Conservation (phyloP, 2,113 vertebrate genomes). For the Cyanistes caeruleus region DNA sequence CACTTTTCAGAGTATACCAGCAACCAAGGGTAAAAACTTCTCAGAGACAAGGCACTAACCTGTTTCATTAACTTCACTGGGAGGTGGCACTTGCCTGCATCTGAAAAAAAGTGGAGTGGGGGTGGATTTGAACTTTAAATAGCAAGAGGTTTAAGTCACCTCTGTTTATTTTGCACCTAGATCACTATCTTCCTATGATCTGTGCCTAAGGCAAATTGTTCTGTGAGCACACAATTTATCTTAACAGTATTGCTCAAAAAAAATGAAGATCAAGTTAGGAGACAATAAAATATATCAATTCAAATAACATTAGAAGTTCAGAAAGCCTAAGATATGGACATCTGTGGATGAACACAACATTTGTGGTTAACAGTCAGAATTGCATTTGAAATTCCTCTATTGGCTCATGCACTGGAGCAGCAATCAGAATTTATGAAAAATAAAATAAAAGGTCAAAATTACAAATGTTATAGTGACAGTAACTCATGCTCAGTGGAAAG, state of each 20-base stretch:
- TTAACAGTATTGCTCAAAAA: not conserved
- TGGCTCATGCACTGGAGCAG: not conserved
- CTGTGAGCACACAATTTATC: not conserved
- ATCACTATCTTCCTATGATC: not conserved
- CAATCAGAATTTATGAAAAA: not conserved
- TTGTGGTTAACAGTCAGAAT: not conserved
- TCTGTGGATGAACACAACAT: not conserved
- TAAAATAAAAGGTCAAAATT: constrained; percentile 16
- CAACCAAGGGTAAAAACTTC: not conserved
- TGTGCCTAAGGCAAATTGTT: not conserved
- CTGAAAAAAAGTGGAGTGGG: not conserved
- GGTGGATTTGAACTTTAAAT: not conserved
- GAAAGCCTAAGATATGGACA: not conserved
- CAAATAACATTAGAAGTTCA: not conserved
- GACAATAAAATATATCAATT: not conserved
- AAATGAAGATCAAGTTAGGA: not conserved
- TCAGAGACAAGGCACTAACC: not conserved
- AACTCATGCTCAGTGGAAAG: not conserved
- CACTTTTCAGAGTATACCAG: not conserved
- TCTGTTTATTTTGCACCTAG: not conserved
- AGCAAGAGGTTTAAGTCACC: not conserved
- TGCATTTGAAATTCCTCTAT: not conserved
- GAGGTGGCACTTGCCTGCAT: not conserved
- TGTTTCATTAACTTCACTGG: not conserved
- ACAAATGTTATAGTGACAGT: not conserved